Percentiles rank a stretch among this genome's conserved stretches.
Conservation (phyloP, 2,797 vertebrate genomes). For the Potorous gilbertii region DNA sequence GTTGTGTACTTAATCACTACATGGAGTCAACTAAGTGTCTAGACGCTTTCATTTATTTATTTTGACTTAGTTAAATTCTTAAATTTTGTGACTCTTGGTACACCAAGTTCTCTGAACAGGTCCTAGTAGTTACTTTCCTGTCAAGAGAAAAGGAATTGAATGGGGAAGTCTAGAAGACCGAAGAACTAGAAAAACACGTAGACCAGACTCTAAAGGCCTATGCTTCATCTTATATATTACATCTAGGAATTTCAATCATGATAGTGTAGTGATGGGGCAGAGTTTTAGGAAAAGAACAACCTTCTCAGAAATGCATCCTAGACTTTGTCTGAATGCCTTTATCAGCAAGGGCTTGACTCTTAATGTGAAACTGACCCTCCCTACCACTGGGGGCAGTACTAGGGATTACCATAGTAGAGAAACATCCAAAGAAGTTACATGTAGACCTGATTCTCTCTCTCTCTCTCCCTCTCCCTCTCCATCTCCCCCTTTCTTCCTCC, state of each 20-base stretch:
- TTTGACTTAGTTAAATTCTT: neutral
- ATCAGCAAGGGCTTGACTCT: neutral
- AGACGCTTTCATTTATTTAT: neutral
- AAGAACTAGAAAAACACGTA: neutral
- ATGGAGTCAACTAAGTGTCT: neutral
- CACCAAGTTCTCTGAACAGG: neutral
- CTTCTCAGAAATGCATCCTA: neutral
- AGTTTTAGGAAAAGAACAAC: neutral
- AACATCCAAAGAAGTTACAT: neutral
- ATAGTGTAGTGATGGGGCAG: neutral
- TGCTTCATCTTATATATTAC: neutral
- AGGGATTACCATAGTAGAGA: neutral
- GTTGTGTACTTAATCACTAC: neutral
- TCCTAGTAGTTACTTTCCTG: neutral
- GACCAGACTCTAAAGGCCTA: neutral
- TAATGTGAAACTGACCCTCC: neutral
- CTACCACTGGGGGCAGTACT: neutral
- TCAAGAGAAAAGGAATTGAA: neutral
- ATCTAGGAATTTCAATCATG: neutral
- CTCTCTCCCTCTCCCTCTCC: neutral
- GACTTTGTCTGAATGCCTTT: neutral
- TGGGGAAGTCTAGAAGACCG: neutral
- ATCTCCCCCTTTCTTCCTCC: too few relatives aligned
- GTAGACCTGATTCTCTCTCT: neutral
- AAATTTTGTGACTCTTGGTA: neutral